Evolutionary conservation across 2,113 vertebrate species (phyloP), one percentile per base, ranked within the genome.

Genomic region (Embiotoca jacksoni): DNA sequence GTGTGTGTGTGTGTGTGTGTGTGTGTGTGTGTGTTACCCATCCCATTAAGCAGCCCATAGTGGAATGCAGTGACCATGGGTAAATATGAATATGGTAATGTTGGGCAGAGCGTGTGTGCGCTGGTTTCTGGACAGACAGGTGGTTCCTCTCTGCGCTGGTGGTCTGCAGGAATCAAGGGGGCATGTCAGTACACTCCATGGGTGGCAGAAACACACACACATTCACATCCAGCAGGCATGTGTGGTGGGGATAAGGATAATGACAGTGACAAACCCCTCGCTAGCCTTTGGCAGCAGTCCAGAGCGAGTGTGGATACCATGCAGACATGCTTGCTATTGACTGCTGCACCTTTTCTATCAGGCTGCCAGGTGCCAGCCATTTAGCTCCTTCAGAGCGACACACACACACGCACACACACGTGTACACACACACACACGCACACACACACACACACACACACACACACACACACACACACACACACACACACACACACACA

Each of bases 71-170:
- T 70, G 63, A 80, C 88, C 84, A 52, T 35, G 41, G 36, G 90
- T 79, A 93, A 92, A 93, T 91, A 92, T 80, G 85, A 58, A 84
- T 91, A 88, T 90, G 92, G 79, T 89, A 85, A 91, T 92, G 71
- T 64, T 61, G 75, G 81, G 61, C 49, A 49, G 67, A 58, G 74
- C 66, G 60, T 81, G 55, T 53, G 58, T 15, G 63, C 5, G 49
- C 67, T 68, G 78, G 81, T 83, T 81, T 80, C 75, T 65, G 59
- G 84, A 88, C 55, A 81, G 87, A 88, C 90, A 91, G 89, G 88
- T 89, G 89, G 83, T 90, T 90, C 87, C 83, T 78, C 74, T 85
- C 87, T 86, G 77, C 84, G 67, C 82, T 31, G 90, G 91, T 92
- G 91, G 92, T 92, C 91, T 84, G 71, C 64, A 71, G 77, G 67